A percentile compares a stretch with the other conserved stretches of the same genome.
These are phyloP conservation scores for Pholis gunnellus DNA, from an alignment of 2,113 vertebrate species.

Conservation along the genomic window DNA sequence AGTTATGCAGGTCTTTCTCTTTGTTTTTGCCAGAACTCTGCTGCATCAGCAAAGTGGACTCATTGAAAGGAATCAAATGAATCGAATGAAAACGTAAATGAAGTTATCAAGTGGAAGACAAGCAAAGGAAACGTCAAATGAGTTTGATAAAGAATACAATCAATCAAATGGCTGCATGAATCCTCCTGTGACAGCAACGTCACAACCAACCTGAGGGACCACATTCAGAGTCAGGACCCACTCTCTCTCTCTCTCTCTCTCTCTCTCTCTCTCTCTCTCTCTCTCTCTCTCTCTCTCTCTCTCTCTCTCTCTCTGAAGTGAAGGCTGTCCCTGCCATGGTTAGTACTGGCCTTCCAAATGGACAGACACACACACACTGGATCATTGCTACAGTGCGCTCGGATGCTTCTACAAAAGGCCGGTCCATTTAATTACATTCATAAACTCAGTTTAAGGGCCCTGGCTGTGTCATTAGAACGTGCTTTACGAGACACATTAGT, in stretches of 20 bases:
- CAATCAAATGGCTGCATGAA: constrained; percentile 18
- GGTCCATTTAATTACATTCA: constrained; percentile 82
- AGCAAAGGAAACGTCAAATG: not conserved
- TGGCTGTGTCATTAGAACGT: constrained; percentile 77
- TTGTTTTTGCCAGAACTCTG: no score
- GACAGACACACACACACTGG: constrained; percentile 35
- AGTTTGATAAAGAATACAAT: constrained; percentile 2
- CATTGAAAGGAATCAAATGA: no score
- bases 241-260: constrained; percentile 67
- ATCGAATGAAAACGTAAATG: not conserved
- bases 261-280: constrained; percentile 38
- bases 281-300: no score
- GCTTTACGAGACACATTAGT: constrained; percentile 68
- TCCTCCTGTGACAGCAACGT: not conserved
- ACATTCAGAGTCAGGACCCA: constrained; percentile 43
- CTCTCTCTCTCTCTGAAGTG: constrained; percentile 58
- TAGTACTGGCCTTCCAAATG: constrained; percentile 64
- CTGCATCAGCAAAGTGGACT: no score
- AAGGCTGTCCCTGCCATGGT: constrained; percentile 73
- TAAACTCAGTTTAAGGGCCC: constrained; percentile 82
- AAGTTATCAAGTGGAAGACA: not conserved
- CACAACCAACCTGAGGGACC: constrained; percentile 20
- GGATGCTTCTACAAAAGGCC: constrained; percentile 75
- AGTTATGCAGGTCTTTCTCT: no score
- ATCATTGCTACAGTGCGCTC: constrained; percentile 65